Percentiles rank a stretch among this genome's conserved stretches.
Evolutionary conservation across 37 sponge, comb jelly and placozoan species (phyloP).

Genomic region (Chondrilla cf. caribensis): DNA sequence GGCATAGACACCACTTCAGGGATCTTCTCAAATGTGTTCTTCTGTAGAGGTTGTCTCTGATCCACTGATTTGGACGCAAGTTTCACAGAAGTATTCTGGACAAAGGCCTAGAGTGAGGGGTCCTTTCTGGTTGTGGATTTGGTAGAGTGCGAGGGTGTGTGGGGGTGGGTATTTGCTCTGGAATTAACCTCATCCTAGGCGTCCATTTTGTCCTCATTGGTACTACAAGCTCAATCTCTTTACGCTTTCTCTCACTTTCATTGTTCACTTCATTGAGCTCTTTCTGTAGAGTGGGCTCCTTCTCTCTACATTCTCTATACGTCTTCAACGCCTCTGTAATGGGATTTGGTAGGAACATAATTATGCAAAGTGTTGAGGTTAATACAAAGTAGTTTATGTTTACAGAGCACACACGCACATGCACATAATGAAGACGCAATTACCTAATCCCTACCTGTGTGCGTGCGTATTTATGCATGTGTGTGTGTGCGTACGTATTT

Average conservation of each 20-base stretch:
- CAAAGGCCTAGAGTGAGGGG: neutral
- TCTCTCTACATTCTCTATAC: neutral
- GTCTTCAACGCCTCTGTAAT: slow-evolving; percentile 12
- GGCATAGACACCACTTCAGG: neutral
- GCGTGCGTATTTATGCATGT: too few relatives aligned
- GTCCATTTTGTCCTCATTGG: neutral
- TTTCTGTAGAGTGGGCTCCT: neutral
- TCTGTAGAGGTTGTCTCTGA: neutral
- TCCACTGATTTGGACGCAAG: neutral
- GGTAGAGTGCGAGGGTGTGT: neutral
- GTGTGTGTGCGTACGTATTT: too few relatives aligned
- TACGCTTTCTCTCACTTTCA: neutral
- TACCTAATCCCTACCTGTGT: too few relatives aligned
- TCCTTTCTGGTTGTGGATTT: slow-evolving; percentile 11
- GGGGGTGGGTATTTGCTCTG: too few relatives aligned
- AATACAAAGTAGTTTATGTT: too few relatives aligned
- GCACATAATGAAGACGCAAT: too few relatives aligned
- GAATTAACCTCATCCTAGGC: neutral
- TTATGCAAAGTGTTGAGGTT: too few relatives aligned
- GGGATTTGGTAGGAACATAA: too few relatives aligned
- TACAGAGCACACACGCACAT: too few relatives aligned
- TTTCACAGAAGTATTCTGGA: too few relatives aligned
- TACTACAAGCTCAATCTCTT: neutral
- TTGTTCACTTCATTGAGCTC: neutral
- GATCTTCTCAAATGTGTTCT: neutral